Evolutionary conservation across 2,797 vertebrate genomes (phyloP), one percentile per base, ranked within the genome.

Genomic region (Enteromius paludinosus): DNA sequence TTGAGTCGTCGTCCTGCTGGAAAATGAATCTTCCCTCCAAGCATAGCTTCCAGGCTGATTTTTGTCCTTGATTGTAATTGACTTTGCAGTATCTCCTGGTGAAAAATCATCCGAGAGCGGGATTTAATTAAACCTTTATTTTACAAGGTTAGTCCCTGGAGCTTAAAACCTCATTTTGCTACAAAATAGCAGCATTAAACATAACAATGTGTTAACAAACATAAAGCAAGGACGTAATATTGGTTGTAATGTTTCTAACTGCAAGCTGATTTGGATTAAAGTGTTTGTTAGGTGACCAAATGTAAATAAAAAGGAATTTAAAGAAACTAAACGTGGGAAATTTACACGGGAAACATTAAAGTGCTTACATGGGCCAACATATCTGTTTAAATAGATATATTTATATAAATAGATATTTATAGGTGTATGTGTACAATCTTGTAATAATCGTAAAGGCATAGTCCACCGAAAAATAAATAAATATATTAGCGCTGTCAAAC

Each of bases 121-220:
- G 25, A 45, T 79, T 79, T 45, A 45, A 79, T 79, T 70, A 61
- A 79, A 61, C 7, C 49, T 28, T 30, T 70, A 79, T 79, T 79
- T 79, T 45, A 30, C 52, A 56, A 71, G 18, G 49, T 56, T 43
- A 41, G 35, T 70, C 65, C 25, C 52, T 70, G 28, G 64, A 59
- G 49, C 28, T 70, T n/a, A 59, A 28, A 62, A 11, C 25, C 64
- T 41, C 6, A 41, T 45, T 79, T 79, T 79, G 38, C 49, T 8
- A 11, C 3, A 79, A 79, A 68, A 59, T 59, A 69, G 17, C 66
- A n/a, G 52, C 65, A 61, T 70, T 28, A 59, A 70, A 45, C 17
- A 45, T 70, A 17, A n/a, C 23, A 33, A 33, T 30, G 20, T 69
- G 41, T 33, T 30, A 56, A 56, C 18, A 69, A 56, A 45, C 18